Evolutionary conservation across 1,140 invertebrate species (phyloP).

Genomic region (Drosophila guanche): DNA sequence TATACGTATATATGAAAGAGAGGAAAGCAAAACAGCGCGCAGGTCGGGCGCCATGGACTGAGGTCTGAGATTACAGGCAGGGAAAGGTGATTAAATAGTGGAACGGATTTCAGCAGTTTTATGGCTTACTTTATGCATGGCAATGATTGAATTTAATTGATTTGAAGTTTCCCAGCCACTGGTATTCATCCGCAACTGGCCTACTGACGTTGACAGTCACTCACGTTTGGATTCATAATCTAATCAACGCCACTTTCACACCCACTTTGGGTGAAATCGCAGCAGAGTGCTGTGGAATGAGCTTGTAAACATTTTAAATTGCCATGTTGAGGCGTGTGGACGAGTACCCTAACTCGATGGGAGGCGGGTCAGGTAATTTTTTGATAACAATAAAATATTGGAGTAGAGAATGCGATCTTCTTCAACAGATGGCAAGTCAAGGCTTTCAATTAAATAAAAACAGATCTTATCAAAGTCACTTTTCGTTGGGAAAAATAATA

Average conservation of each 20-base stretch:
- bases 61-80: constrained; percentile 4
- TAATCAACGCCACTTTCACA: constrained; percentile 59
- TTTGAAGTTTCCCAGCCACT: constrained; percentile 30
- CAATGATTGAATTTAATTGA: constrained; percentile 51
- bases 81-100: constrained; percentile 67
- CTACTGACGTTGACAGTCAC: neutral
- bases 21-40: neutral
- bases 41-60: too few relatives aligned
- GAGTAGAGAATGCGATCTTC: too few relatives aligned
- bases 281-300: constrained; percentile 36
- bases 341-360: constrained; percentile 10
- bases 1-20: constrained; percentile 25
- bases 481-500: too few relatives aligned
- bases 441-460: too few relatives aligned
- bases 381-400: too few relatives aligned
- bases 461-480: too few relatives aligned
- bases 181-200: neutral
- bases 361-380: neutral
- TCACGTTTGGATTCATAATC: constrained; percentile 30
- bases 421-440: too few relatives aligned
- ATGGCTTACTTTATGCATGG: constrained; percentile 11
- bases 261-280: constrained; percentile 40
- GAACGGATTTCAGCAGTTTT: constrained; percentile 39
- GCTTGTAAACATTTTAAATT: constrained; percentile 51
- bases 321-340: constrained; percentile 18